Base-by-base conservation (phyloP, 2,113 vertebrate species). In the Loxodonta africana region DNA sequence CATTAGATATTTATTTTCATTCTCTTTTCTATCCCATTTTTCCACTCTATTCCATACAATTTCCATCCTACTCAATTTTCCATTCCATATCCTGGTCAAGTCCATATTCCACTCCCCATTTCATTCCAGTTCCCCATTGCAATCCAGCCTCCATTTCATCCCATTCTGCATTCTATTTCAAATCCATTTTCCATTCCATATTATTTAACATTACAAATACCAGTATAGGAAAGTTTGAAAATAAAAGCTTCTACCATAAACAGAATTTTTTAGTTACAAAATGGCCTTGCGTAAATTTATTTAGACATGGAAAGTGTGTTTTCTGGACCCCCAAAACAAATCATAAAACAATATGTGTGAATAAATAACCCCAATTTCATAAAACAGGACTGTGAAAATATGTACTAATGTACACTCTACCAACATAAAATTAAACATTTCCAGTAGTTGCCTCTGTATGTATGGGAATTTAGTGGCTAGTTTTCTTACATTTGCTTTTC, bases 401-500 rank as follows among this genome's bases (percentile, higher is more conserved):
- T 6, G 2, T 78, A 78, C 51, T 25, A 83, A 63, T 91, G 88
- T 33, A 51, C 23, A 60, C 92, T 83, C 51, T 83, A 84, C 28
- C 62, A 83, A 63, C 8, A 73, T 57, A 53, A 21, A 87, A 57
- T 63, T 71, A 53, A 86, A 57, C 23, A 83, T 78, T 83, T 92
- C n/a, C 26, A 88, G 60, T 51, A 94, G 69, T 91, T 83, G 74
- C 26, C 21, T 91, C 44, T 71, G 37, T 8, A 7, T 88, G 26
- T 94, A n/a, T 94, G 51, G 25, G 76, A 83, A 88, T 78, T 73
- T 63, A 77, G 63, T 28, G 77, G 15, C 83, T 88, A 78, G 11
- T 88, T 78, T 94, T 90, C 91, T 57, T 94, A 53, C 23, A 71
- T 88, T 96, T 94, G n/a, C 48, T 83, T 83, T 91, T 78, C 21